Evolutionary conservation across 2,888 invertebrate genomes (phyloP), one percentile per base, ranked within the genome.

Genomic region (Synergus japonicus): DNA sequence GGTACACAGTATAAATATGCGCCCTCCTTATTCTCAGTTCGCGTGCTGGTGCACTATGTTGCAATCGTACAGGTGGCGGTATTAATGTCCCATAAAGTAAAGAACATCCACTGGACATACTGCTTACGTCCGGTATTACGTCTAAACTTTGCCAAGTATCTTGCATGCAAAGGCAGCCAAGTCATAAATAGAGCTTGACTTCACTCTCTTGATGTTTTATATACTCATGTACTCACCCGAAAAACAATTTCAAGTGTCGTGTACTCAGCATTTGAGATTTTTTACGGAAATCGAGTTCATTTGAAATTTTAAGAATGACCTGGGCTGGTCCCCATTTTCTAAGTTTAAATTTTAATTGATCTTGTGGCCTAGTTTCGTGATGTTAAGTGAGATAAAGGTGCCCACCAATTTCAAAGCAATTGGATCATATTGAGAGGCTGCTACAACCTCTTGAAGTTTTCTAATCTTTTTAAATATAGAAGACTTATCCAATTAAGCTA

Each of bases 51-150:
- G 54, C 54, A 37, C 46, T 73, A 73, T 82, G 43, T 58, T 69
- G 77, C 69, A 78, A 81, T 83, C 81, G 82, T 65, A 79, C 81
- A 81, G 82, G 82, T 83, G 82, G 78, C 66, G 77, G 79, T 76
- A 79, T 81, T 83, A 76, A 79, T 78, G 77, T 79, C 76, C 54
- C 58, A 73, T 49, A 49, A 73, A 49, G 49, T 37, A 73, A 49
- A 54, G 67, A 73, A 73, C 69, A 29, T 73, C 37, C 54, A 69
- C 29, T 69, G 49, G 49, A 69, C 69, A 49, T 69, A 49, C 13
- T 54, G 46, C 69, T 67, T 67, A 46, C 44, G 67, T 44, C 67
- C 44, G 67, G 44, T 67, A 67, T 46, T 46, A 46, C 18, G 44
- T 46, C 46, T 44, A 67, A 44, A 22, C n/a, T 67, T 67, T 43